phyloP scores from a whole-genome alignment of 2,888 invertebrate species.

The Trichopria drosophilae region DNA sequence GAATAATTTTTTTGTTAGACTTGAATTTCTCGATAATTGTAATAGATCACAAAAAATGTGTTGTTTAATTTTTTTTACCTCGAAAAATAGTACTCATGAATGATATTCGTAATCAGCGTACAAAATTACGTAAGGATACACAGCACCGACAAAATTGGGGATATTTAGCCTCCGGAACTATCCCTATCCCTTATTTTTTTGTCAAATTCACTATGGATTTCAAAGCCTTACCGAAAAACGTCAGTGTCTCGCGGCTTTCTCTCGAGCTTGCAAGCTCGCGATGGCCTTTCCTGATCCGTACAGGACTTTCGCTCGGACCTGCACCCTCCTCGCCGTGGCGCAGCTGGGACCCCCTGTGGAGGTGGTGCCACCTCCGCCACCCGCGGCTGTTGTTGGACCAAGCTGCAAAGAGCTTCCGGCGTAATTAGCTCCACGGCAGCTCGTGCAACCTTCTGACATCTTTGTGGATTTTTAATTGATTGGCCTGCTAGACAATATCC shows the following conservation, averaged over 20 bases:
- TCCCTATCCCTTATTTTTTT: too few species aligned
- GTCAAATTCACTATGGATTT: too few species aligned
- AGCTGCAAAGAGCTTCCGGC: conserved; percentile 44
- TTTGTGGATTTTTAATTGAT: conserved; percentile 25
- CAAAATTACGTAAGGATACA: too few species aligned
- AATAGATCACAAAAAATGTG: too few species aligned
- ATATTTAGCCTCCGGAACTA: too few species aligned
- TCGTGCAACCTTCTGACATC: conserved; percentile 53
- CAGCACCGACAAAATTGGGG: too few species aligned
- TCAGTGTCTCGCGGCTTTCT: conserved; percentile 51
- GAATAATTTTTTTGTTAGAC: too few species aligned
- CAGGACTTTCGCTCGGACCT: conserved; percentile 52
- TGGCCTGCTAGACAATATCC: too few species aligned
- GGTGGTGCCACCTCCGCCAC: conserved; percentile 40
- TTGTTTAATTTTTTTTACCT: too few species aligned
- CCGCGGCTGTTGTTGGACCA: conserved; percentile 42
- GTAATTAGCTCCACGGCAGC: conserved; percentile 50
- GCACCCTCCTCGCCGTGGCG: conserved; percentile 43
- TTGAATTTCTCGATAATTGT: too few species aligned
- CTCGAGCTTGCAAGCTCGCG: conserved; percentile 51
- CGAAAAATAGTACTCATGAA: too few species aligned
- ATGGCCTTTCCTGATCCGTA: conserved; percentile 54
- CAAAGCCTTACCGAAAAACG: neutral
- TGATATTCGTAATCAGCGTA: too few species aligned
- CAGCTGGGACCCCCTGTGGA: conserved; percentile 21